A percentile compares a stretch with the other conserved stretches of the same genome.
phyloP scores from a whole-genome alignment of 2,888 invertebrate genomes.

The Gerris lacustris region DNA sequence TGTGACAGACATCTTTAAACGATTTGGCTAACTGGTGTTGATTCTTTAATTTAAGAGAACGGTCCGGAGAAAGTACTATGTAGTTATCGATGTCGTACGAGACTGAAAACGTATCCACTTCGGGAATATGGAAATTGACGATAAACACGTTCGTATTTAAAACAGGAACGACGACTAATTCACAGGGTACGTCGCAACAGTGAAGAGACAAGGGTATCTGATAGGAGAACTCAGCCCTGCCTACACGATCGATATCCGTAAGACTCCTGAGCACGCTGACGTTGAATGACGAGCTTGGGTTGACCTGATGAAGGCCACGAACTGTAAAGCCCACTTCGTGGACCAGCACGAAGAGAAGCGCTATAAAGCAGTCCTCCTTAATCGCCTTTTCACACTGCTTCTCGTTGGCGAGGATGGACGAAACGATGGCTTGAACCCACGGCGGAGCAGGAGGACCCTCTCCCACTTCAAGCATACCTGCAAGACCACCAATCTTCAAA shows the following conservation, averaged over 20 bases:
- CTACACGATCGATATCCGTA: not conserved
- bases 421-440: not conserved
- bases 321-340: constrained; percentile 8
- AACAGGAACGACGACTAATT: not conserved
- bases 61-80: not conserved
- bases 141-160: not conserved
- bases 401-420: not conserved
- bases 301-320: not conserved
- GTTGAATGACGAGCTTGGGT: not conserved
- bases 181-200: not conserved
- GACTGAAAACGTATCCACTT: not conserved
- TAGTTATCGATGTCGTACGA: constrained; percentile 2
- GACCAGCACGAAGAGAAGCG: not conserved
- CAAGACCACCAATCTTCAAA: not conserved
- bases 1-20: constrained; percentile 8
- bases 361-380: not conserved
- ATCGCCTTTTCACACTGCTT: not conserved
- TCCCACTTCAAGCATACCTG: constrained; percentile 1
- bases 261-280: not conserved
- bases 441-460: not conserved
- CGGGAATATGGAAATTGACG: constrained; percentile 5
- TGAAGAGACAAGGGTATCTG: not conserved
- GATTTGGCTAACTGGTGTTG: not conserved
- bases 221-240: not conserved
- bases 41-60: not conserved